Evolutionary conservation across 2,797 vertebrate species (phyloP), one percentile per base, ranked within the genome.

Genomic region (Xyrichtys novacula): DNA sequence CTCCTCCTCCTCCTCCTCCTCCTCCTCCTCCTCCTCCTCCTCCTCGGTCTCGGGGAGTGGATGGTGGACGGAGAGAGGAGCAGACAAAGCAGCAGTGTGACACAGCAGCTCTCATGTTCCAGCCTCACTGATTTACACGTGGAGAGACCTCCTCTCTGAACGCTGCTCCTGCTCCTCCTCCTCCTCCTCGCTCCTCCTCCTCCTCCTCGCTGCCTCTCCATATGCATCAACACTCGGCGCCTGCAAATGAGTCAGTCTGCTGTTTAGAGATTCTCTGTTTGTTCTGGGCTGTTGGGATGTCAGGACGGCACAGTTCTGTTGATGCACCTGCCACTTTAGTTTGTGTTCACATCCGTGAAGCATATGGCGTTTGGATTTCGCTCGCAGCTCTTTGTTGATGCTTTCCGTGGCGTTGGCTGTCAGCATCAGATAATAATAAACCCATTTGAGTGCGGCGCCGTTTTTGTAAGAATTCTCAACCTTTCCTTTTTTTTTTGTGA

Each of bases 1-100:
- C 10, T 62, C 9, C 39, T 84, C 43, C 12, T 34, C 32, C n/a
- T 44, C 46, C 10, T 62, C 9, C 39, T 84, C 43, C 12, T 34
- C 32, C n/a, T 44, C 46, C 10, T 62, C 9, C 39, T 84, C 43
- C 12, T 34, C 32, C n/a, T 44, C 46, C 10, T 62, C 9, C 39
- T 84, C 43, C 12, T 34, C 32, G 10, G 11, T 34, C 67, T 60
- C 29, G 12, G 74, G 67, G 80, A 70, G 67, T 43, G 32, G 71
- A 65, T 73, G 19, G 52, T 76, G 80, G 78, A 60, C 76, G 52
- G 60, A 64, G 74, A 64, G 52, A 57, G 61, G 74, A 64, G 76
- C 62, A 73, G 81, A 87, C 83, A 86, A 79, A 78, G 82, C 70
- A 29, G 74, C 89, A 78, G 79, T 76, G 81, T 85, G 74, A 66